These are phyloP conservation scores for Pelobates cultripes DNA, from an alignment of 2,797 vertebrate genomes.

Conservation along the genomic window DNA sequence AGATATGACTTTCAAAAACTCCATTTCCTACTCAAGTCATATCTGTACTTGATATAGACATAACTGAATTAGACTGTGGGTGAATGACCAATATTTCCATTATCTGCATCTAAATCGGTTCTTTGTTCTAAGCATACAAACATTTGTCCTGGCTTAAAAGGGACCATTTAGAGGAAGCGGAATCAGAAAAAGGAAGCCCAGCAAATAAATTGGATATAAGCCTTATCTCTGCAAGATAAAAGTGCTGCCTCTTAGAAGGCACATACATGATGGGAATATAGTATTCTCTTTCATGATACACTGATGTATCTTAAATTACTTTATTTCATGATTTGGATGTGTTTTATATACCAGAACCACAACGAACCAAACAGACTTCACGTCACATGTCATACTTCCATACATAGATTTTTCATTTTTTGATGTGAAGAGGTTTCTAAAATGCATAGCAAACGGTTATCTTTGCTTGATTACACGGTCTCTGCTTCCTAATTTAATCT, in stretches of 20 bases:
- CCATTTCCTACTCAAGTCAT: no score
- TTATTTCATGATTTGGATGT: background rate
- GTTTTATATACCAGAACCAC: background rate
- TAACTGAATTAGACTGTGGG: no score
- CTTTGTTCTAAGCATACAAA: no score
- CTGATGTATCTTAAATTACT: background rate
- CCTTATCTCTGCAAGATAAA: background rate
- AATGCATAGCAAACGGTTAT: background rate
- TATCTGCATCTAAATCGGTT: no score
- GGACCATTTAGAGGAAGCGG: no score
- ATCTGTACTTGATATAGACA: no score
- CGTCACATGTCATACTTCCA: background rate
- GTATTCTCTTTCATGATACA: background rate
- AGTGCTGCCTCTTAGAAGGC: background rate
- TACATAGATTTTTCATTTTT: background rate
- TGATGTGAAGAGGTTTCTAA: background rate
- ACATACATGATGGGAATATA: background rate
- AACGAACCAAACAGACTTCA: background rate
- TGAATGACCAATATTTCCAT: no score
- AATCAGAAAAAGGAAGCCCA: no score
- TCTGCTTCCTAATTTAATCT: background rate
- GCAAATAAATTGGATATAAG: background rate
- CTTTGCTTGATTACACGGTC: background rate
- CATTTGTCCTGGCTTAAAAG: no score
- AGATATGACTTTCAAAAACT: no score